Conservation (phyloP, 2,113 vertebrate species). For the Bubo bubo region DNA sequence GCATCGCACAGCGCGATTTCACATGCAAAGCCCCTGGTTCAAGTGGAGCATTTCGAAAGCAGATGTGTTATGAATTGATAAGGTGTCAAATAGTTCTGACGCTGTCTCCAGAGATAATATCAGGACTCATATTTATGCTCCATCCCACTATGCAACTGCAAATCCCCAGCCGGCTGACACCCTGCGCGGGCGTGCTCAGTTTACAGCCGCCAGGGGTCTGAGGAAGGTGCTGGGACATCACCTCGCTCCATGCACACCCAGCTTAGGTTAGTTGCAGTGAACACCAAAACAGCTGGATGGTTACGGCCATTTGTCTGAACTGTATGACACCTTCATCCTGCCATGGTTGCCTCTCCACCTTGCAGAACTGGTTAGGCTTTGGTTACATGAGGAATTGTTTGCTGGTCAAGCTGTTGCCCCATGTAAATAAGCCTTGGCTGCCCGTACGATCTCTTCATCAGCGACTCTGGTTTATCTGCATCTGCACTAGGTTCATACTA, state of each 20-base stretch:
- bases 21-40: not conserved
- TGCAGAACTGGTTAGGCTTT: not conserved
- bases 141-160: not conserved
- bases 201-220: rapidly evolving
- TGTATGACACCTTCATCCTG: not conserved
- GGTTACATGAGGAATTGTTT: not conserved
- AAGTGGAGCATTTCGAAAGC: not conserved
- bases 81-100: not conserved
- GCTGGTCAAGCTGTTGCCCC: not conserved
- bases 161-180: not conserved
- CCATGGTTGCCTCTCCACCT: not conserved
- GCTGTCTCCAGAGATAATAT: not conserved
- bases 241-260: not conserved
- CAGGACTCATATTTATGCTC: not conserved
- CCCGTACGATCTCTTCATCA: not conserved
- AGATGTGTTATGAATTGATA: not conserved
- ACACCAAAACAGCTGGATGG: not conserved
- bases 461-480: not conserved
- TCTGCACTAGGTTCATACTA: not conserved
- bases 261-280: not conserved
- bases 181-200: rapidly evolving
- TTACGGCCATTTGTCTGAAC: not conserved
- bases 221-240: not conserved
- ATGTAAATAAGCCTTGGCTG: not conserved
- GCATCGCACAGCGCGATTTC: not conserved